Percentiles rank a stretch among this genome's conserved stretches.
These are phyloP conservation scores for Eilema sororculum DNA, from an alignment of 2,888 invertebrate genomes.

Conservation along the genomic window DNA sequence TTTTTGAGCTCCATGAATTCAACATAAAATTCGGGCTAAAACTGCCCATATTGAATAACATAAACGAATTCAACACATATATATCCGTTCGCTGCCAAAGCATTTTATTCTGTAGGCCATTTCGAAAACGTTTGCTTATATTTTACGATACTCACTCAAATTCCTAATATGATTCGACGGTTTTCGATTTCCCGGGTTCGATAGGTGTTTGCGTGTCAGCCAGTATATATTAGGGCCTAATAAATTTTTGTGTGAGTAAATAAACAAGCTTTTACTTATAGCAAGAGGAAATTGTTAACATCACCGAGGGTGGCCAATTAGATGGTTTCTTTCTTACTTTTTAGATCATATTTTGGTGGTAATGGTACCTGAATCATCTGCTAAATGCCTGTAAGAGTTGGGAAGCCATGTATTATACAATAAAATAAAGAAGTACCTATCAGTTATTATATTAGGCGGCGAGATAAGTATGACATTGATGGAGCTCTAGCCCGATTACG, in stretches of 20 bases:
- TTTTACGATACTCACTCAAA: slow-evolving; percentile 72
- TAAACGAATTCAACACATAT: slow-evolving; percentile 60
- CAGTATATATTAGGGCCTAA: slow-evolving; percentile 36
- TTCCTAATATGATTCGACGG: slow-evolving; percentile 72
- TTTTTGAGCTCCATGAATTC: background rate
- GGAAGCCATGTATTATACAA: background rate
- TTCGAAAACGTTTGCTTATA: slow-evolving; percentile 65
- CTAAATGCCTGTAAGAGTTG: background rate
- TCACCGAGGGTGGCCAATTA: slow-evolving; percentile 46
- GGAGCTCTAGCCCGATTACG: no score
- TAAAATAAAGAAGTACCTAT: no score
- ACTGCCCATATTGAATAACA: slow-evolving; percentile 7
- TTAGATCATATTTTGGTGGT: slow-evolving; percentile 12
- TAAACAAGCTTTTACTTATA: slow-evolving; percentile 42
- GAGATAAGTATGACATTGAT: no score
- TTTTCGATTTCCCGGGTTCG: slow-evolving; percentile 74
- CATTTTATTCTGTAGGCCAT: slow-evolving; percentile 68
- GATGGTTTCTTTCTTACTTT: slow-evolving; percentile 10
- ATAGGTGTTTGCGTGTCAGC: slow-evolving; percentile 45
- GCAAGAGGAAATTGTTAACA: slow-evolving; percentile 41
- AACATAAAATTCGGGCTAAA: background rate
- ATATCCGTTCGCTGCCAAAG: slow-evolving; percentile 63
- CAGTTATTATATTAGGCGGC: no score
- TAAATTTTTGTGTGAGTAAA: slow-evolving; percentile 47
- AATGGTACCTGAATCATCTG: background rate